Conservation (phyloP, 1,140 invertebrate species). For the Philopotamus ludificatus region DNA sequence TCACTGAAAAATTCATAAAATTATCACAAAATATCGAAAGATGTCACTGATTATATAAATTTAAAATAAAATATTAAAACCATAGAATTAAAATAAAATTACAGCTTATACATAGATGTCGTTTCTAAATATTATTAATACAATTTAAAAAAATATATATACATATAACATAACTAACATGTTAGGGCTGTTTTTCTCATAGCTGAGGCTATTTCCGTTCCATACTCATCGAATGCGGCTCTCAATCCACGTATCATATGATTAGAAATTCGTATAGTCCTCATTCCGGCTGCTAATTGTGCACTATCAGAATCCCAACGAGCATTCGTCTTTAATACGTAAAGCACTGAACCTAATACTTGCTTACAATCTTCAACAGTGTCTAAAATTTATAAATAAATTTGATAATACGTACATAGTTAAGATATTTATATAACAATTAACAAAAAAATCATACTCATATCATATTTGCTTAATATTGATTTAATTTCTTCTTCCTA, state of each 20-base stretch:
- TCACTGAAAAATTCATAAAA: conserved; percentile 33
- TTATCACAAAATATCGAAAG: neutral
- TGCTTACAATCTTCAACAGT: conserved; percentile 29
- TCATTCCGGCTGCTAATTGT: conserved; percentile 28
- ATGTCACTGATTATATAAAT: neutral
- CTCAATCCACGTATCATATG: conserved; percentile 34
- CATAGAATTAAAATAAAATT: neutral
- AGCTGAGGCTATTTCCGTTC: conserved; percentile 32
- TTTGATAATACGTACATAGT: too few relatives aligned
- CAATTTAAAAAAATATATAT: neutral
- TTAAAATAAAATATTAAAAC: conserved; percentile 1
- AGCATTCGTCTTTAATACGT: conserved; percentile 25
- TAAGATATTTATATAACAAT: too few relatives aligned
- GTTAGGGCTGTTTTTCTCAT: conserved; percentile 33
- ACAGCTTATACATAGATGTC: neutral
- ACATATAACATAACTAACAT: conserved; percentile 26
- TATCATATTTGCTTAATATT: conserved; percentile 8
- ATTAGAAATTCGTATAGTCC: conserved; percentile 31
- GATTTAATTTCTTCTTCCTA: conserved; percentile 23
- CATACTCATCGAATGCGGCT: conserved; percentile 35
- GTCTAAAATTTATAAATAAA: conserved; percentile 25
- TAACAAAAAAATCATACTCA: conserved; percentile 4
- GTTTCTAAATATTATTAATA: conserved; percentile 6
- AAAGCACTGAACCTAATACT: conserved; percentile 27
- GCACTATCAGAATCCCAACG: conserved; percentile 35